Base-by-base conservation (phyloP, 2,888 invertebrate species). In the Drosophila tanythrix region DNA sequence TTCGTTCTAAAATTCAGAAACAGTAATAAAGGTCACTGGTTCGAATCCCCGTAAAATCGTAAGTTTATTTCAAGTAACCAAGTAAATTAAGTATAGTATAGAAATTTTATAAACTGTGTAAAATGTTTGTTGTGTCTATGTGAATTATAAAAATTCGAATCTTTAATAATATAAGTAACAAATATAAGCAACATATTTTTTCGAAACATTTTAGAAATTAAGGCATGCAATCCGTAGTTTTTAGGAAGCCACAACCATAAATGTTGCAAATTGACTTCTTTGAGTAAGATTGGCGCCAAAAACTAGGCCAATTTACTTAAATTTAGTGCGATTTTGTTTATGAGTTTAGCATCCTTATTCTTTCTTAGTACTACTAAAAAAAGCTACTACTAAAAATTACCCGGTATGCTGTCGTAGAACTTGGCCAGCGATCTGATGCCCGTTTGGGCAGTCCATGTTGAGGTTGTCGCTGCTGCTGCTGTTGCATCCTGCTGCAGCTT, bases 391-490 rank as follows among this genome's bases (percentile, higher is more conserved):
- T 15, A 27, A 18, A 0, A 57, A 21, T 76, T 73, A 93, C 93
- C 93, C 79, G 97, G 97, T 90, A 97, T 97, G 86, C 96, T 97
- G 60, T 95, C 95, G 81, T 96, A 95, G 92, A 97, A 96, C 70
- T 96, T 95, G 69, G 96, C 94, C 76, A 96, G 94, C 58, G 95
- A 95, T 55, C 95, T 93, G 46, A 95, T 94, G 58, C 95, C 94
- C 66, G 81, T 82, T 52, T 83, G 85, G 18, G 60, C 57, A 25
- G 73, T 83, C 84, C 85, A 89, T 36, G 67, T 60, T 48, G 68
- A 40, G 6, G 64, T 35, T 43, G 66, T 50, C 27, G 63, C 48
- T 38, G 55, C 60, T 50, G 66, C 53, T 33, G 60, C 40, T 43
- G 55, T 46, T 25, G 25, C 46, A 46, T 25, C 56, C 53, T 76